Base-by-base conservation (phyloP, 2,888 invertebrate species). In the Mongoloraphidia duomilia region DNA sequence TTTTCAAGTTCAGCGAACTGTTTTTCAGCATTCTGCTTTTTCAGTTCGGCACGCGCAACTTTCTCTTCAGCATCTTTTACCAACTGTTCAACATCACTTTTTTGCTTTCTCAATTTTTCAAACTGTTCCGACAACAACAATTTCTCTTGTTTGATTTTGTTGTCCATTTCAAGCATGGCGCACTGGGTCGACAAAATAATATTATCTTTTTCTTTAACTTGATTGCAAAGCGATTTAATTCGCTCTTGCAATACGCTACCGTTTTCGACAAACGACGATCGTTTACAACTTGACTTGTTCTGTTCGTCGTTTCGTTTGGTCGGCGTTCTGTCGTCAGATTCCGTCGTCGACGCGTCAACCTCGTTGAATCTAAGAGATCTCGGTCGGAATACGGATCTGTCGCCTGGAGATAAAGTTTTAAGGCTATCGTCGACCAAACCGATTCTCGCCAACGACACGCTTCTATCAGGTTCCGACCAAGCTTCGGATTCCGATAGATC, bases 401-500 rank as follows among this genome's bases (percentile, higher is more conserved):
- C 68, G 68, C 34, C 69, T 66, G 8, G 69, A 67, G 38, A 69
- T 66, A 59, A 72, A 58, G 3, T 69, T 70, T 46, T 72, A 59
- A 44, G 70, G 63, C 38, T 72, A 69, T 41, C 70, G 65, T 39
- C 73, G 64, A 72, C 73, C 3, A 81, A 60, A 1, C 89, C 89
- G 26, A 90, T 88, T 53, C 90, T 75, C 0, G 84, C 87, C 52
- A 82, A 67, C 0, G 89, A 89, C 2, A 90, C 87, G 51, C 78
- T 80, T 42, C 87, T 74, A 61, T 90, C 90, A 0, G 90, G 89
- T 61, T 90, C 90, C 0, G 89, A 89, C 82, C 89, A 90, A 35
- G 84, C 80, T 62, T 91, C 90, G 0, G 88, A 87, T 61, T 90
- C 90, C 2, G 80, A 76, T 8, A 69, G 69, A 48, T 59, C 60